phyloP scores from a whole-genome alignment of 2,113 vertebrate species.

The Polypterus senegalus region DNA sequence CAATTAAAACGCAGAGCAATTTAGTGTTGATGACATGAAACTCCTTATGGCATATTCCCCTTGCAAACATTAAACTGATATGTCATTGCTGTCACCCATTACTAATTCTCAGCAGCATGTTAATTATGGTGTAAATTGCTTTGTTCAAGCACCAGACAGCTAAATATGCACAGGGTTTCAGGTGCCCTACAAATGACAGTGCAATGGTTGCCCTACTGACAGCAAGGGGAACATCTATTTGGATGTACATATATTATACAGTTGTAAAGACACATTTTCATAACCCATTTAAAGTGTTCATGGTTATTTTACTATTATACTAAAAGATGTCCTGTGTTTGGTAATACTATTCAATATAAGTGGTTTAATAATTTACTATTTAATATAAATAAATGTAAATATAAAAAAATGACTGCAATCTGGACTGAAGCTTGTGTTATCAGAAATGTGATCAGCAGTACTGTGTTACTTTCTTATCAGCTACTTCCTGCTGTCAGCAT shows the following conservation, averaged over 20 bases:
- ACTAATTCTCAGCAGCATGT: slow-evolving; percentile 8
- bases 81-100: slow-evolving; percentile 6
- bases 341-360: too few relatives aligned
- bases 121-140: slow-evolving; percentile 7
- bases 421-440: slow-evolving; percentile 37
- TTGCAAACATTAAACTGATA: slow-evolving; percentile 5
- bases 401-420: too few relatives aligned
- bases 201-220: neutral
- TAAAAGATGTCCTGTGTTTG: too few relatives aligned
- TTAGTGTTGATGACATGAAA: neutral
- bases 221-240: neutral
- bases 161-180: slow-evolving; percentile 2
- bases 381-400: too few relatives aligned
- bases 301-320: too few relatives aligned
- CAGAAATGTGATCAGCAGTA: slow-evolving; percentile 60
- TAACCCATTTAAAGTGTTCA: too few relatives aligned
- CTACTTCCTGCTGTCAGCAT: slow-evolving; percentile 59
- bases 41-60: neutral
- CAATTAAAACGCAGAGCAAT: slow-evolving; percentile 1
- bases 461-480: slow-evolving; percentile 63
- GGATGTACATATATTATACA: neutral
- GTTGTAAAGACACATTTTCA: neutral
- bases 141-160: slow-evolving; percentile 1
- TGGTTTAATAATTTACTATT: too few relatives aligned
- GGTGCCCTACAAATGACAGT: slow-evolving; percentile 5